Evolutionary conservation across 2,888 invertebrate species (phyloP), one percentile per base, ranked within the genome.

Genomic region (Drosophila putrida): DNA sequence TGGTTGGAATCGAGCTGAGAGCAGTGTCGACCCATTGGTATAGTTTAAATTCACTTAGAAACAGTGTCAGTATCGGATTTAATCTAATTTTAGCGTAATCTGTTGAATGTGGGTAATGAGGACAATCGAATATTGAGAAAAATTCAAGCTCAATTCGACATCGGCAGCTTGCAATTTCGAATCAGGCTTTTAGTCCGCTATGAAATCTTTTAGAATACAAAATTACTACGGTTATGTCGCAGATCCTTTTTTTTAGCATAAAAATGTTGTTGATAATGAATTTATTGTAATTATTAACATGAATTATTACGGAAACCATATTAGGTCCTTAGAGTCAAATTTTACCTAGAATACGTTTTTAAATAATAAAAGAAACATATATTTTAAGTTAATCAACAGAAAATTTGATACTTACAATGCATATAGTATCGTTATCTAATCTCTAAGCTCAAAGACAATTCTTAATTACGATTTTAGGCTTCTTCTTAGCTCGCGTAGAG

Each of bases 1-100:
- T 10, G 67, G 74, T 11, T 76, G 75, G 75, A 76, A 72, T 62
- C 75, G 75, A 4, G 41, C 53, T 9, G 75, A 75, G 4, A 31
- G 25, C 33, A 27, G 58, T 47, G 35, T 28, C 9, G 75, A 78
- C 28, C 58, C 71, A 44, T 27, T 38, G 43, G 31, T 31, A 49
- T 65, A 65, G 39, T 50, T 61, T 36, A 69, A 81, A 39, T 27
- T 49, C 6, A 20, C 62, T 6, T 75, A 61, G 58, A 36, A n/a
- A 4, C 8, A 5, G 39, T 15, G n/a, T 10, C n/a, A 46, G 51
- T 51, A 60, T 44, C 38, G n/a, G 15, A 58, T 31, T 44, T 60
- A 36, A 38, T 11, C n/a, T 46, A 31, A 15, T 35, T 25, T 13
- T 28, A 28, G 13, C 0, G 20, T 15, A 28, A 13, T 11, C 13